Evolutionary conservation across 2,113 vertebrate species (phyloP), one percentile per base, ranked within the genome.

Genomic region (Morone saxatilis): DNA sequence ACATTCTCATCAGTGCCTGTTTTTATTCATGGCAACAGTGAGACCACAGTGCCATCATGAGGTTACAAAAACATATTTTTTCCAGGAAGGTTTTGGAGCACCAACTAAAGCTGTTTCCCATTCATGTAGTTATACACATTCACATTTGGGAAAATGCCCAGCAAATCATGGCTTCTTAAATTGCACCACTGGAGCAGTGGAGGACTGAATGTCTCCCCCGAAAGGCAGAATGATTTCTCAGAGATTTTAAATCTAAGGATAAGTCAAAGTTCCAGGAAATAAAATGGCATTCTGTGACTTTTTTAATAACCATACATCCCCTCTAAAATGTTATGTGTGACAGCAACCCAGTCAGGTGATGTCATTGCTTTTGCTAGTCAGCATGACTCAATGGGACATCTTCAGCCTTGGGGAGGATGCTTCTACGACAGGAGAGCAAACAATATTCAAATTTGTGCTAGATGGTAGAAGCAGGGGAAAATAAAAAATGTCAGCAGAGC

Each of bases 391-490:
- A 45, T 25, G 45, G 57, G 73, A 66, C 10, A 25, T 78, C 57
- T 83, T 12, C 22, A 47, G 48, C 72, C 72, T 54, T 20, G 11
- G 53, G 78, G 53, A 69, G 10, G 41, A 78, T 69, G 65, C 20
- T 9, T 76, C 57, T 25, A 63, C 19, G 7, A 81, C 79, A 72
- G 81, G 66, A 89, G 63, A 78, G 81, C 57, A 84, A 87, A 88
- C 66, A 57, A 59, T 63, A 69, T 80, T 83, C 8, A 61, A 72
- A 83, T 76, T 16, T 60, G 47, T 59, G 48, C 77, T 41, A 1
- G 36, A 72, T 17, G 56, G 48, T 10, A 43, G 53, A 47, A 67
- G 47, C 6, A 19, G 45, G 6, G 63, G 50, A 56, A 65, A n/a
- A 48, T 25, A 75, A n/a, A 41, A 69, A n/a, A 45, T 12, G 45